Evolutionary conservation across 2,113 vertebrate genomes (phyloP), one percentile per base, ranked within the genome.

Genomic region (Crocuta crocuta): DNA sequence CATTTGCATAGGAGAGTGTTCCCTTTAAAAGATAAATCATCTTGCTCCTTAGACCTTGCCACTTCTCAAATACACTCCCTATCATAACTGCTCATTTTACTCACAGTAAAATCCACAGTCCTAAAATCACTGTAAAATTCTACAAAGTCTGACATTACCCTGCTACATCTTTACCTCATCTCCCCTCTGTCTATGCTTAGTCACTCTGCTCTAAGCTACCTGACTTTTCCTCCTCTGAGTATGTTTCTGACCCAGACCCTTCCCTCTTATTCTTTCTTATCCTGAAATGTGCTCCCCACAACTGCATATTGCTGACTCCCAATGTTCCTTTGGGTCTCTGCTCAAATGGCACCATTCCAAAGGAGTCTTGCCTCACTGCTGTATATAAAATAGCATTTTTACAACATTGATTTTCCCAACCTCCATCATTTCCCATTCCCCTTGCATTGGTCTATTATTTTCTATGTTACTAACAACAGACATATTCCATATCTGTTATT

Each of bases 301-400:
- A 74, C 23, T 31, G 66, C 2, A 26, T 5, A 74, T 70, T 21
- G 4, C 7, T 81, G 6, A 2, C 28, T 70, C 8, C 5, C 31
- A 23, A 91, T 26, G 7, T 45, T 91, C 5, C 26, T 66, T 12
- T 65, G 81, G 3, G 1, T 63, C 26, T 68, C 85, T 48, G 2
- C 83, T 70, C 63, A 96, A 80, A 85, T 50, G 31, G 89, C 35
- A 81, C 26, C 13, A 61, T 91, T n/a, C 73, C 35, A 89, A 81
- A 55, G 15, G 16, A 88, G 39, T 1, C 58, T 84, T 89, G 1
- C 3, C 13, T 68, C 68, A 86, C 6, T 79, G 9, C 28, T 70
- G 5, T 28, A 26, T 35, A 53, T 48, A 65, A 93, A 79, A 28
- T 6, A 83, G 7, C 17, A 15, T 26, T 83, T 79, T 70, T 43